Conservation (phyloP, 2,113 vertebrate genomes). For the Lepus europaeus region DNA sequence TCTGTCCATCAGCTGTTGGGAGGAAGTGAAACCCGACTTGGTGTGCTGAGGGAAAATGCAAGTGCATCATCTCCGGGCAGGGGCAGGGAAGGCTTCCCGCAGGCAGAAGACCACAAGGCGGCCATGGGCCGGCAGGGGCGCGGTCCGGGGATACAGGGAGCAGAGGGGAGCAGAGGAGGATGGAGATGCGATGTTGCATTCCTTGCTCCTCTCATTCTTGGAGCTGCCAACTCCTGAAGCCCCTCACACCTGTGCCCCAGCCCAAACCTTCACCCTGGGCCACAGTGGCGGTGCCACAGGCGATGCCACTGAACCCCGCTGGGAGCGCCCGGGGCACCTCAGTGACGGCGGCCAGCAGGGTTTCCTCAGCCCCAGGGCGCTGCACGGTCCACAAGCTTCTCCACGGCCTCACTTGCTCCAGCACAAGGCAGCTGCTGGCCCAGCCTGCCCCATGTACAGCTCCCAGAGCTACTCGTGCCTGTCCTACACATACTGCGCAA, state of each 20-base stretch:
- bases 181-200: too few relatives aligned
- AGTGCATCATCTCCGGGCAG: not conserved
- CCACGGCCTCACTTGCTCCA: not conserved
- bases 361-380: not conserved
- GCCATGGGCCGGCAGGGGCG: rapidly evolving
- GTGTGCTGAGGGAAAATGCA: not conserved
- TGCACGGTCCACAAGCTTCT: not conserved
- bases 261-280: not conserved
- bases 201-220: not conserved
- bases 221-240: not conserved
- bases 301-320: not conserved
- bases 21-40: constrained; percentile 39
- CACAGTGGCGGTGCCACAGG: not conserved
- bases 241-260: not conserved
- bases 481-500: not conserved
- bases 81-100: not conserved
- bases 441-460: not conserved
- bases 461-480: not conserved
- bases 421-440: not conserved
- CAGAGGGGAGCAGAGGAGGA: not conserved
- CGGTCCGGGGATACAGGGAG: not conserved
- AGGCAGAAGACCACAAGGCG: too few relatives aligned
- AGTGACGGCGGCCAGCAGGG: not conserved
- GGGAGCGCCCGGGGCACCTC: not conserved
- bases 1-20: not conserved